These are phyloP conservation scores for Rhopalosiphum padi DNA, from an alignment of 1,140 invertebrate genomes.

Conservation along the genomic window DNA sequence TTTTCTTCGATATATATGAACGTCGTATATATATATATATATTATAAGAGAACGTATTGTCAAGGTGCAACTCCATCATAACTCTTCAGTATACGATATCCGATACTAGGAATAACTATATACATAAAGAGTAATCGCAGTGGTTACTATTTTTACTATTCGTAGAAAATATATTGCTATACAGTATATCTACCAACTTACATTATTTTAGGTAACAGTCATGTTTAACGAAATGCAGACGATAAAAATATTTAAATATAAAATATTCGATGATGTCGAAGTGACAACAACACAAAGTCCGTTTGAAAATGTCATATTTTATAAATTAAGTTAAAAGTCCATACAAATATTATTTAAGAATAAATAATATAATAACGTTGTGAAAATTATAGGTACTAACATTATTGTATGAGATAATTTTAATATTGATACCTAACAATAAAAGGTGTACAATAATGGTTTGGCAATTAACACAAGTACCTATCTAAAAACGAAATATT, in stretches of 20 bases:
- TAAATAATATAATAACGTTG: neutral
- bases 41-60: neutral
- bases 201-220: neutral
- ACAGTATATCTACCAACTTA: neutral
- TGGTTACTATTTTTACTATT: neutral
- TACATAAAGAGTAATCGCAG: neutral
- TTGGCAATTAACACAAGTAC: no score
- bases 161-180: neutral
- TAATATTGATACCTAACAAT: neutral
- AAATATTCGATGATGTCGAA: neutral
- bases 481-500: no score
- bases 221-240: neutral
- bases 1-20: neutral
- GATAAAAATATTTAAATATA: no score
- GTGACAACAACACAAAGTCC: neutral
- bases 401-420: neutral
- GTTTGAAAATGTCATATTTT: neutral
- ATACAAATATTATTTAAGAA: neutral
- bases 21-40: neutral
- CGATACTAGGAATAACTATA: neutral
- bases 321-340: neutral
- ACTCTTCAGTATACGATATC: constrained; percentile 8
- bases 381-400: neutral
- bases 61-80: neutral
- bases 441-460: no score